Conservation (phyloP, 2,113 vertebrate genomes). For the Donacobius atricapilla region DNA sequence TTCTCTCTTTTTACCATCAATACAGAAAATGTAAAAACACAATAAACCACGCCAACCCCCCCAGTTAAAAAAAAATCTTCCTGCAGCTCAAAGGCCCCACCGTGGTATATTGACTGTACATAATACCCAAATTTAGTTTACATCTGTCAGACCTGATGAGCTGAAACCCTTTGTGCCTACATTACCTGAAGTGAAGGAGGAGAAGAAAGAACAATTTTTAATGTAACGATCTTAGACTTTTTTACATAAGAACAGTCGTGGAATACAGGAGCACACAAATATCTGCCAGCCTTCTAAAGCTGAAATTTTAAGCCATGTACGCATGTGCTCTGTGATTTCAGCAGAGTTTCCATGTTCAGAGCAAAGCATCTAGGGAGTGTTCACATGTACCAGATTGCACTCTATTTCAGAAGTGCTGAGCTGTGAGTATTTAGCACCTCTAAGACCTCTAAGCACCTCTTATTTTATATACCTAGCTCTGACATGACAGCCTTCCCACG, state of each 20-base stretch:
- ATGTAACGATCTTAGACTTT: not conserved
- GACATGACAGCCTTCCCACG: not conserved
- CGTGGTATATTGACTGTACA: not conserved
- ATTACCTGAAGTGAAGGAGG: not conserved
- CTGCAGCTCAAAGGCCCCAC: not conserved
- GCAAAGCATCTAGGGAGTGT: not conserved
- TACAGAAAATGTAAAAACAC: not conserved
- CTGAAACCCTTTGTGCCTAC: not conserved
- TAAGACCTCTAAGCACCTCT: not conserved
- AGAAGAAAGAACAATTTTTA: not conserved
- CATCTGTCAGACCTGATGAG: not conserved
- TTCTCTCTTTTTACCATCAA: not conserved
- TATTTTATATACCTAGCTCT: not conserved
- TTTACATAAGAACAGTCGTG: not conserved
- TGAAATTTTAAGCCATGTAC: not conserved
- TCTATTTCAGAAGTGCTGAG: not conserved
- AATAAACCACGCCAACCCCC: accelerated
- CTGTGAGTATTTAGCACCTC: not conserved
- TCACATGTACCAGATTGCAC: not conserved
- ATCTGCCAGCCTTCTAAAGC: not conserved
- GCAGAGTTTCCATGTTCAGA: not conserved
- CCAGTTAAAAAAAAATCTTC: not conserved
- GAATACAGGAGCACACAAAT: not conserved
- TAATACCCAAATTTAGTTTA: not conserved
- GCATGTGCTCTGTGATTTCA: not conserved